phyloP scores from a whole-genome alignment of 2,113 vertebrate species.

The Odobenus rosmarus region DNA sequence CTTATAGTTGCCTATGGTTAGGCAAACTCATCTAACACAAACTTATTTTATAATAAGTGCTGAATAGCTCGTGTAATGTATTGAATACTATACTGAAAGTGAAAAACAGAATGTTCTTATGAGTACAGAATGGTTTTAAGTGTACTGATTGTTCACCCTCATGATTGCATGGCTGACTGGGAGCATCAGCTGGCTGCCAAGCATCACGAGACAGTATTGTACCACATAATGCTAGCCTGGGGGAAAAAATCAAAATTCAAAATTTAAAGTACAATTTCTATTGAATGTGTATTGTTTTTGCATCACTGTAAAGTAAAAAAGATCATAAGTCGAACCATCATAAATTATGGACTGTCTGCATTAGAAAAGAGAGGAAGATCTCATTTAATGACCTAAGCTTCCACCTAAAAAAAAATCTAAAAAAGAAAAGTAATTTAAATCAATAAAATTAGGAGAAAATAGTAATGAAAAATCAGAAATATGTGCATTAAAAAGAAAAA shows the following conservation, averaged over 20 bases:
- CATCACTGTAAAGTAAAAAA: not conserved
- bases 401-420: not conserved
- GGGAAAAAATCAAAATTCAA: not conserved
- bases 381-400: not conserved
- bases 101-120: not conserved
- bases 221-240: not conserved
- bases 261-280: not conserved
- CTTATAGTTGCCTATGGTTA: not conserved
- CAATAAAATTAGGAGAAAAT: not conserved
- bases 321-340: not conserved
- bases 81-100: not conserved
- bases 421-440: not conserved
- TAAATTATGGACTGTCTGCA: not conserved
- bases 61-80: not conserved
- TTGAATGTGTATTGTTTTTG: not conserved
- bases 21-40: not conserved
- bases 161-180: not conserved
- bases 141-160: not conserved
- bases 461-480: not conserved
- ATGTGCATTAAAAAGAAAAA: not conserved
- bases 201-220: not conserved
- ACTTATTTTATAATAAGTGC: not conserved
- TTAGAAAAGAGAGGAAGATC: not conserved
- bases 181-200: not conserved
- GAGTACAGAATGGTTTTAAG: not conserved